phyloP scores from a whole-genome alignment of 1,140 invertebrate genomes.

The Scylla paramamosain region DNA sequence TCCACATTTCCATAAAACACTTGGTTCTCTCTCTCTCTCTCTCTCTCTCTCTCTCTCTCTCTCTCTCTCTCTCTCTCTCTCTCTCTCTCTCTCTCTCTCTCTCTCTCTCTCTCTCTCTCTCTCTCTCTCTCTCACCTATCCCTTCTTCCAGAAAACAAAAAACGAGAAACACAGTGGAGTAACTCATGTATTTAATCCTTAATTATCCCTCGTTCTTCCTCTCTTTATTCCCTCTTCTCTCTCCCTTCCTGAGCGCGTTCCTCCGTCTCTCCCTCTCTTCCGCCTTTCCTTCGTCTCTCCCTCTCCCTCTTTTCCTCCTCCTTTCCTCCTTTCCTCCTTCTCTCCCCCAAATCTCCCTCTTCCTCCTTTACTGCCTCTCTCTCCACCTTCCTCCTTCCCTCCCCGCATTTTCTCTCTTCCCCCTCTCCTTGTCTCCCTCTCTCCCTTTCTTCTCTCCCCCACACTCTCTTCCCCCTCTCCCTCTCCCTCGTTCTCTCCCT shows the following conservation, averaged over 20 bases:
- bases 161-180: too few species aligned
- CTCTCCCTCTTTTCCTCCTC: not conserved
- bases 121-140: conserved; percentile 31
- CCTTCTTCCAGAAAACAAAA: not conserved
- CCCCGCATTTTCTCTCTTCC: not conserved
- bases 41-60: not conserved
- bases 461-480: not conserved
- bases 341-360: not conserved
- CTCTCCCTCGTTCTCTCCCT: not conserved
- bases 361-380: not conserved
- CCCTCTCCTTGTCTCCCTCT: not conserved
- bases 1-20: not conserved
- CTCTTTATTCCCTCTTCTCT: not conserved
- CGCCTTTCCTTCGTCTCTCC: not conserved
- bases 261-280: not conserved
- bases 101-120: not conserved
- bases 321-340: not conserved
- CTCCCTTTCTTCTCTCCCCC: not conserved
- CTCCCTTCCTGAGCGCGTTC: not conserved
- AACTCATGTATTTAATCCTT: too few species aligned
- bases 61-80: not conserved
- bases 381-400: not conserved
- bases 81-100: not conserved
- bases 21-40: not conserved
- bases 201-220: too few species aligned